Conservation (phyloP, 2,888 invertebrate genomes). For the Meiosimyza platycephala region DNA sequence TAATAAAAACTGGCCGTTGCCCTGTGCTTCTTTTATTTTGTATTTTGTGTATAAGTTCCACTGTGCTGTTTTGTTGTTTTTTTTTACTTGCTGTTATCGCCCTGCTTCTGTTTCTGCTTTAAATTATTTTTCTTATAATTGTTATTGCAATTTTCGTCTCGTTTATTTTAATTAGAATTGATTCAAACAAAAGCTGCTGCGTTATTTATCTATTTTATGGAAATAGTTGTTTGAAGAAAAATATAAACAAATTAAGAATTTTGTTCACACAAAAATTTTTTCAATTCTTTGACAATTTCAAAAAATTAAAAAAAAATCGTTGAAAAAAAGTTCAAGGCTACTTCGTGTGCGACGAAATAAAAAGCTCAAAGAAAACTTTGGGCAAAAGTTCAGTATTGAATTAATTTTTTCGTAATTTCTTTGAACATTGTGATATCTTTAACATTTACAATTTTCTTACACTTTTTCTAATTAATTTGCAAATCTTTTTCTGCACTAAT, state of each 20-base stretch:
- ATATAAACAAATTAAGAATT: slow-evolving; percentile 34
- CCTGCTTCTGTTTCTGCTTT: slow-evolving; percentile 18
- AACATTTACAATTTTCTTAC: background rate
- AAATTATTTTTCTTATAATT: background rate
- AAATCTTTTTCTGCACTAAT: slow-evolving; percentile 7
- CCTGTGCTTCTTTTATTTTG: slow-evolving; percentile 27
- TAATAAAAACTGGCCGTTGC: slow-evolving; percentile 33
- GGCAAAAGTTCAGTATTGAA: background rate
- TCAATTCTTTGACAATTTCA: slow-evolving; percentile 28
- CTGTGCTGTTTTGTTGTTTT: background rate
- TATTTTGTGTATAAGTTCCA: background rate
- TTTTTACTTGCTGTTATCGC: background rate
- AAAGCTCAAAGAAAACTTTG: slow-evolving; percentile 11
- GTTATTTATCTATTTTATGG: slow-evolving; percentile 7
- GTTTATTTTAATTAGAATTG: slow-evolving; percentile 11
- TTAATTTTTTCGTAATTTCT: background rate
- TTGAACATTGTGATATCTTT: too few relatives aligned
- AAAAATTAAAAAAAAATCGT: slow-evolving; percentile 9
- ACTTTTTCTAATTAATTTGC: background rate
- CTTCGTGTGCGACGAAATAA: slow-evolving; percentile 8
- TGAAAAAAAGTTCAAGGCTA: slow-evolving; percentile 29
- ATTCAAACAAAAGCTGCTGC: slow-evolving; percentile 25
- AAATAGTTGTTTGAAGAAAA: slow-evolving; percentile 15
- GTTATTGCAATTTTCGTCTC: slow-evolving; percentile 15
- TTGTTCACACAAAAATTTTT: slow-evolving; percentile 33